Percentiles rank a stretch among this genome's conserved stretches.
These are phyloP conservation scores for Tachypleus tridentatus DNA, from an alignment of 1,140 invertebrate genomes.

Conservation along the genomic window DNA sequence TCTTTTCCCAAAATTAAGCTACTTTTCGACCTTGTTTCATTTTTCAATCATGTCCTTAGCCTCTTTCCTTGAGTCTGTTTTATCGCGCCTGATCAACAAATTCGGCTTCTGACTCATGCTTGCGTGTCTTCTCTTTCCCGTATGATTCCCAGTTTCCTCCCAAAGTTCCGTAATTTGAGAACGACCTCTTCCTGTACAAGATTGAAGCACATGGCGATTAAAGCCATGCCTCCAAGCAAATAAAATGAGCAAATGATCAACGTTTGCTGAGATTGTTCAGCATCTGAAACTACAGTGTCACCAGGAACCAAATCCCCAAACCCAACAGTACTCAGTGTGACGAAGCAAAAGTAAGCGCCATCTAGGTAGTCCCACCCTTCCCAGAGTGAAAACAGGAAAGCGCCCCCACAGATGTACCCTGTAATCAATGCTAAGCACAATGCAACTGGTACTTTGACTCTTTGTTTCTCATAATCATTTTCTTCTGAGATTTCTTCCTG, in stretches of 20 bases:
- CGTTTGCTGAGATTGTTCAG: conserved; percentile 28
- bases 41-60: no score
- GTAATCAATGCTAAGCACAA: conserved; percentile 19
- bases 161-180: conserved; percentile 60
- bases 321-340: conserved; percentile 82
- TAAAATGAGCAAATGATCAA: conserved; percentile 39
- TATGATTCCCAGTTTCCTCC: conserved; percentile 36
- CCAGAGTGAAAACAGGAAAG: conserved; percentile 53
- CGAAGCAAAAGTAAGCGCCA: conserved; percentile 89
- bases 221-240: conserved; percentile 61
- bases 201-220: conserved; percentile 97
- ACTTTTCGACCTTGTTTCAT: no score
- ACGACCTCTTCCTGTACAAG: conserved; percentile 92
- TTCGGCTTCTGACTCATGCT: conserved; percentile 6
- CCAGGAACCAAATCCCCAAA: conserved; percentile 81
- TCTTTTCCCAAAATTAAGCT: no score
- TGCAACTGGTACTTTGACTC: conserved; percentile 19
- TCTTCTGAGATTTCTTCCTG: background rate
- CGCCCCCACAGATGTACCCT: conserved; percentile 38
- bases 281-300: conserved; percentile 26
- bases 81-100: no score
- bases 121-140: conserved; percentile 24
- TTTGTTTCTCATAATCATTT: background rate
- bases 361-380: conserved; percentile 76
- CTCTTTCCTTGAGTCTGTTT: no score